Evolutionary conservation across 2,888 invertebrate species (phyloP).

Genomic region (Clepsis dumicolana): DNA sequence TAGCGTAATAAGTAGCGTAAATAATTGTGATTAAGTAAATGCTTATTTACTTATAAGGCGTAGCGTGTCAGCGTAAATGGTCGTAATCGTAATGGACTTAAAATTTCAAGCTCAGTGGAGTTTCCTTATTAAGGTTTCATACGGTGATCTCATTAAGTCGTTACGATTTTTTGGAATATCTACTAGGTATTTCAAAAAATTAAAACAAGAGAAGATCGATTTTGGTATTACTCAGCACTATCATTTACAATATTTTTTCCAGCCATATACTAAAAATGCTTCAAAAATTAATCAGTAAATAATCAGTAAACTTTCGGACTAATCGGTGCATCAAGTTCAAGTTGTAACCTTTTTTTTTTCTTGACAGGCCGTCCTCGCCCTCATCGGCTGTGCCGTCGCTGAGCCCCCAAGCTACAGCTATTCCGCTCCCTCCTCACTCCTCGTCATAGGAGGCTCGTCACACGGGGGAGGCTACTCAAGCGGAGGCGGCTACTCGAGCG

Average conservation of each 20-base stretch:
- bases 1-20: not conserved
- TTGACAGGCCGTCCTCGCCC: constrained; percentile 88
- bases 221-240: not conserved
- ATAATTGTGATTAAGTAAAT: not conserved
- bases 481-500: constrained; percentile 82
- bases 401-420: constrained; percentile 92
- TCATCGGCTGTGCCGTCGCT: constrained; percentile 91
- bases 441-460: constrained; percentile 73
- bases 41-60: not conserved
- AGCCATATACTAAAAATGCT: not conserved
- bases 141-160: not conserved
- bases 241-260: not conserved
- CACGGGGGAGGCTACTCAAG: constrained; percentile 86
- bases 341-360: constrained; percentile 44
- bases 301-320: not conserved
- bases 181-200: too few relatives aligned
- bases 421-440: constrained; percentile 80
- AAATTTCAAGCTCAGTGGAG: not conserved
- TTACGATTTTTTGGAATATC: not conserved
- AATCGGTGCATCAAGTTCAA: not conserved
- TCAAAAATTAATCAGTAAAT: not conserved
- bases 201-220: not conserved
- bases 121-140: not conserved
- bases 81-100: not conserved
- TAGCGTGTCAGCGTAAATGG: not conserved